Evolutionary conservation across 2,113 vertebrate species (phyloP).

Genomic region (Corvus moneduloides): DNA sequence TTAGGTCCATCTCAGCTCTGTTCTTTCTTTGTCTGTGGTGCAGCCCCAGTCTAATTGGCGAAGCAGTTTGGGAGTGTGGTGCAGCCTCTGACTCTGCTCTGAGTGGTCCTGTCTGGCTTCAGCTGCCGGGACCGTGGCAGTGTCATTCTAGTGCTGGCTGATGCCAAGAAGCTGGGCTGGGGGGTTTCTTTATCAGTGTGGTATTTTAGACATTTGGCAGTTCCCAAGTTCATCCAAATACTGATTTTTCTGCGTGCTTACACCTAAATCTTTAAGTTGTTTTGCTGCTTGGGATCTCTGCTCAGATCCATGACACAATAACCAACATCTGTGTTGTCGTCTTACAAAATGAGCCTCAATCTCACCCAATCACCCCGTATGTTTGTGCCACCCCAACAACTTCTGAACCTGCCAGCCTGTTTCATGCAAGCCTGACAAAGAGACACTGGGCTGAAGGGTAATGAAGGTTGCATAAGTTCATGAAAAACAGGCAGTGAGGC

Average conservation of each 20-base stretch:
- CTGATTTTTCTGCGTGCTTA: background rate
- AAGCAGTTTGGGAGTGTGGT: background rate
- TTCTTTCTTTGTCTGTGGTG: background rate
- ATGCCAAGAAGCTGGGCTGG: background rate
- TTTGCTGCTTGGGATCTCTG: background rate
- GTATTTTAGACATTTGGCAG: background rate
- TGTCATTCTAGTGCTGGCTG: background rate
- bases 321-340: background rate
- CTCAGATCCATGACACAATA: fast-evolving
- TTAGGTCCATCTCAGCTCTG: background rate
- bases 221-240: background rate
- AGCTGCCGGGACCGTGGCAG: background rate
- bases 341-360: background rate
- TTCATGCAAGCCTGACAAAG: background rate
- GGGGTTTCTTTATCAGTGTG: background rate
- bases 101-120: background rate
- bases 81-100: background rate
- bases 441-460: background rate
- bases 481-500: background rate
- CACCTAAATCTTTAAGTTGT: background rate
- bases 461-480: background rate
- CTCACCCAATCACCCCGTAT: fast-evolving
- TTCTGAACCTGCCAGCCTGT: background rate
- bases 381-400: background rate
- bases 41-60: background rate